A percentile compares a stretch with the other conserved stretches of the same genome.
Evolutionary conservation across 2,113 vertebrate genomes (phyloP).

Genomic region (Apus apus): DNA sequence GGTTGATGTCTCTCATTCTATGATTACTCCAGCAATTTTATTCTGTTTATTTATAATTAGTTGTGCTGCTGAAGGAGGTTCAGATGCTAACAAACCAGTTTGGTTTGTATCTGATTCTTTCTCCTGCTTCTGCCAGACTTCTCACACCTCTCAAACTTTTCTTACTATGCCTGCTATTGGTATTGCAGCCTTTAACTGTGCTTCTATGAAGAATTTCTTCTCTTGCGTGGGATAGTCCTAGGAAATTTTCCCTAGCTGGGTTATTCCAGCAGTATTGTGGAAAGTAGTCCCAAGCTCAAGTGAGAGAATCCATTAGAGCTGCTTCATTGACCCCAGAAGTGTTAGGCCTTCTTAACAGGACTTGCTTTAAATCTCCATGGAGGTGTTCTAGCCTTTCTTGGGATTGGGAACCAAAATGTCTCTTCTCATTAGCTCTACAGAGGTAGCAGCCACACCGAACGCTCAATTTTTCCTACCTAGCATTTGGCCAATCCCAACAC

Average conservation of each 20-base stretch:
- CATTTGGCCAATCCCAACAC: not conserved
- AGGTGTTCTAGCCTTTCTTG: not conserved
- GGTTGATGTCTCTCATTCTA: not conserved
- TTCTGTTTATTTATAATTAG: not conserved
- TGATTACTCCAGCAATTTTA: not conserved
- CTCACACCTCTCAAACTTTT: not conserved
- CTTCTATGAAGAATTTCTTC: not conserved
- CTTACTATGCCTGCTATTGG: not conserved
- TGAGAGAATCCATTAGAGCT: not conserved
- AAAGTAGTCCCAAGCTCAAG: rapidly evolving
- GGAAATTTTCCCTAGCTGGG: not conserved
- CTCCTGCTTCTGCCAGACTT: not conserved
- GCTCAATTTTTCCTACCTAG: rapidly evolving
- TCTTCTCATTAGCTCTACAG: not conserved
- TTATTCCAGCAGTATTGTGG: not conserved
- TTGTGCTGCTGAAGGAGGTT: not conserved
- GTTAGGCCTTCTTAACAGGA: not conserved
- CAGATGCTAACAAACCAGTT: not conserved
- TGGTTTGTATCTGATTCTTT: not conserved
- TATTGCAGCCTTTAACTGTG: not conserved
- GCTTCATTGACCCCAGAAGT: not conserved
- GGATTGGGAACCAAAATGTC: not conserved
- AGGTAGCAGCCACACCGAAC: not conserved
- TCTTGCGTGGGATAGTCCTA: not conserved
- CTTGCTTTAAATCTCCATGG: not conserved